Evolutionary conservation across 1,140 invertebrate species (phyloP), one percentile per base, ranked within the genome.

Genomic region (Drosophila pseudoobscura): DNA sequence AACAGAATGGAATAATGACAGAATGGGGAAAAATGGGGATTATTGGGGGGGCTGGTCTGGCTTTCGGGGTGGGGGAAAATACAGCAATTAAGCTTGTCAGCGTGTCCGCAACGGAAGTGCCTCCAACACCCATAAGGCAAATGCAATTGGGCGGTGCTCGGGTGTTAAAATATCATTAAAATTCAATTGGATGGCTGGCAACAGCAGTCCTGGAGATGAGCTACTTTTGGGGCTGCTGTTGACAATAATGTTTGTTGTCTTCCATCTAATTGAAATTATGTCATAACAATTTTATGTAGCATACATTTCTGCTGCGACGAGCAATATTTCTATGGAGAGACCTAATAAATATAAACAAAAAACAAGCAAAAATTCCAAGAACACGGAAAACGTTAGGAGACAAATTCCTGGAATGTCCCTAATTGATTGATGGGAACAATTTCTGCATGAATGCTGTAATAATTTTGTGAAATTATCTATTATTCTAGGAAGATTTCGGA

Each of bases 261-360:
- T 26, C 41, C 52, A 13, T 22, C 29, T 60, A 66, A 57, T 62
- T 62, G 44, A 60, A 72, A 64, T 55, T 39, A 60, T 49, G 46
- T 58, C 64, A 20, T 87, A 68, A 80, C 52, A 57, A 60, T 61
- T 84, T 75, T 74, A 80, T 78, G 74, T 80, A 80, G 82, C 80
- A 85, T 87, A 80, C 68, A 87, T 85, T 71, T 60, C 58, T 57
- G 82, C 68, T 78, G 60, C 59, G 54, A 17, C 44, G 35, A 44
- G 59, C 50, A 65, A 47, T 77, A 17, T 51, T 56, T 29, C 26
- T 6, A 22, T 41, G 22, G 6, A 51, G 11, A 45, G 35, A 72
- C 15, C 44, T 35, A 46, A 55, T 7, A 51, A 43, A 55, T 11
- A 44, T 8, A 31, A 22, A 54, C 11, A 35, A 11, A 20, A 9